Evolutionary conservation across 2,113 vertebrate species (phyloP).

Genomic region (Neodon shergylaensis): DNA sequence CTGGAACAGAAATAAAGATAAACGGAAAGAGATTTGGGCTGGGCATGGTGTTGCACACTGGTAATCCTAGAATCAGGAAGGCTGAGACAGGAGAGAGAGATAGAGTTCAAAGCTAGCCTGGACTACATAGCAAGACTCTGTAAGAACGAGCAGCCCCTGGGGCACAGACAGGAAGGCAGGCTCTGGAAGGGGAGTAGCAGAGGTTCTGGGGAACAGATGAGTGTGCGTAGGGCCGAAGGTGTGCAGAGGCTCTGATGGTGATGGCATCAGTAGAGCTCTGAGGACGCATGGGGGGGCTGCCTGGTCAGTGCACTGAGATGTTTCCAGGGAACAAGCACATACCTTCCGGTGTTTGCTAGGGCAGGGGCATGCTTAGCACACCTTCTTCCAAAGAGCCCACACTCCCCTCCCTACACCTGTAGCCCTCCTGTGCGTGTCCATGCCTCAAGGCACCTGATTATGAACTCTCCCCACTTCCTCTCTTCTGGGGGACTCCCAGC

Average conservation of each 20-base stretch:
- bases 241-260: neutral
- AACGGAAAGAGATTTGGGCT: neutral
- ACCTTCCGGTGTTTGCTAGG: neutral
- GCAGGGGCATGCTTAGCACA: rapidly evolving
- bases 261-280: neutral
- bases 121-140: neutral
- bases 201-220: neutral
- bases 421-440: neutral
- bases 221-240: neutral
- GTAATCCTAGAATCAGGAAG: neutral
- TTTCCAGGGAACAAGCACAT: neutral
- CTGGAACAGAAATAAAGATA: neutral
- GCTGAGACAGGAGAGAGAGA: neutral
- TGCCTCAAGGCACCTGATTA: neutral
- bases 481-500: neutral
- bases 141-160: neutral
- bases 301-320: neutral
- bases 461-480: neutral
- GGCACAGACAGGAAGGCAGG: neutral
- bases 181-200: neutral
- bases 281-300: neutral
- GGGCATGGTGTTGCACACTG: neutral
- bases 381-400: neutral
- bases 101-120: neutral
- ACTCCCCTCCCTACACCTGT: neutral